Conservation (phyloP, 1,140 invertebrate species). For the Drosophila persimilis region DNA sequence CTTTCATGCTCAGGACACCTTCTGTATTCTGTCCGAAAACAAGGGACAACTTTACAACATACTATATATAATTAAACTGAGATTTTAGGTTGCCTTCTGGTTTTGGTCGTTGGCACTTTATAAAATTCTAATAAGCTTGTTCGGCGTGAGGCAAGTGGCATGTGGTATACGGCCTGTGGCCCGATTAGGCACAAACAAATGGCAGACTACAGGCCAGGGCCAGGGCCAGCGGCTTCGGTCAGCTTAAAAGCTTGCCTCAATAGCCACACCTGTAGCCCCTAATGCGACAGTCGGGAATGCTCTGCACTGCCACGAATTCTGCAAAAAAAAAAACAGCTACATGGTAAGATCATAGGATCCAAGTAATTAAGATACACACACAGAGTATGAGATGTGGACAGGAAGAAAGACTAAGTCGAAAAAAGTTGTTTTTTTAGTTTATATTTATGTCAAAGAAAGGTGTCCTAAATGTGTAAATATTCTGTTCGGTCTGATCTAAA, state of each 20-base stretch:
- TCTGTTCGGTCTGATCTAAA: too few species aligned
- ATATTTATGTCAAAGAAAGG: too few species aligned
- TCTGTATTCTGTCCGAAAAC: background rate
- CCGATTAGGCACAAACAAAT: constrained; percentile 19
- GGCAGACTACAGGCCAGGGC: constrained; percentile 3
- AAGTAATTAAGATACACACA: background rate
- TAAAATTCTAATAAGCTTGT: constrained; percentile 62
- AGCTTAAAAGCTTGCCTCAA: constrained; percentile 51
- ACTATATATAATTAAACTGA: constrained; percentile 21
- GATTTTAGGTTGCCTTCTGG: constrained; percentile 34
- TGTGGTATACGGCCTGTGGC: constrained; percentile 28
- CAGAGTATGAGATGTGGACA: background rate
- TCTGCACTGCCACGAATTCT: too few species aligned
- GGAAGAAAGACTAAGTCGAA: background rate
- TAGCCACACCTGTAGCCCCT: constrained; percentile 49
- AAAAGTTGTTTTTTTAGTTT: too few species aligned
- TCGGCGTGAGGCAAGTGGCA: constrained; percentile 33
- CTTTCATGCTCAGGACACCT: too few species aligned
- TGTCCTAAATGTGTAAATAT: too few species aligned
- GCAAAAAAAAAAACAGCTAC: too few species aligned
- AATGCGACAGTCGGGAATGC: constrained; percentile 6
- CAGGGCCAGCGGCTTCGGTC: constrained; percentile 13
- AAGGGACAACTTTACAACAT: constrained; percentile 1
- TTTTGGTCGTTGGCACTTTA: constrained; percentile 37
- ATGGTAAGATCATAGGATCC: too few species aligned